Percentiles rank a stretch among this genome's conserved stretches.
These are phyloP conservation scores for Bombus affinis DNA, from an alignment of 1,140 invertebrate genomes.

Conservation along the genomic window DNA sequence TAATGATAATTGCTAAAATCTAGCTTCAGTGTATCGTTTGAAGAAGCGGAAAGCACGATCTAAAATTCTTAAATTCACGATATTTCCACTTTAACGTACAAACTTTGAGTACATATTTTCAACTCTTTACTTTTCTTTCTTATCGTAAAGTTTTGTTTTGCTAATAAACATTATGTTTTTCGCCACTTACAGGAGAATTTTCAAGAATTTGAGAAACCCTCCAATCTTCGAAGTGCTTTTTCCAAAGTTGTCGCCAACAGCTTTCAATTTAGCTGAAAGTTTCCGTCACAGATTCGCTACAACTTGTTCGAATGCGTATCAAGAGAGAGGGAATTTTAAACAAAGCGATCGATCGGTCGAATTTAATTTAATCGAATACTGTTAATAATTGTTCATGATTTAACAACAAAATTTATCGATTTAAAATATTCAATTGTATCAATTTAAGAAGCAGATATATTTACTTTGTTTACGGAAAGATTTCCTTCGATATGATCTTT, in stretches of 20 bases:
- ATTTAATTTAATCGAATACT: not conserved
- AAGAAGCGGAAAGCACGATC: no score
- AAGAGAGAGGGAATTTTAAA: not conserved
- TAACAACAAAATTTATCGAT: not conserved
- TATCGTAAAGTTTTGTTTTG: not conserved
- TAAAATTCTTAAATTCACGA: no score
- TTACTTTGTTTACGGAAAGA: no score
- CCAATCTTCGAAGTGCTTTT: not conserved
- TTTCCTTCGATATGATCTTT: no score
- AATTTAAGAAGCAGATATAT: not conserved
- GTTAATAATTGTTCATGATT: no score
- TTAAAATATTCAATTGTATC: not conserved
- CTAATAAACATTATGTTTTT: not conserved
- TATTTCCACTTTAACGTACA: not conserved
- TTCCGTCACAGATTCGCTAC: not conserved
- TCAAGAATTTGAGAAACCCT: not conserved
- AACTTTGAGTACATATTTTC: not conserved
- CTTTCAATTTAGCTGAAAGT: constrained; percentile 1
- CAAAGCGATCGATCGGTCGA: not conserved
- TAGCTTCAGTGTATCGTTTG: no score
- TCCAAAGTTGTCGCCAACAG: not conserved
- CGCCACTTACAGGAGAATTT: not conserved
- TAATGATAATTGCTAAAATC: no score
- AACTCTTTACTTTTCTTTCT: not conserved
- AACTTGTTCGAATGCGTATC: not conserved